phyloP scores from a whole-genome alignment of 2,797 vertebrate species.

The Craterocephalus amniculus region DNA sequence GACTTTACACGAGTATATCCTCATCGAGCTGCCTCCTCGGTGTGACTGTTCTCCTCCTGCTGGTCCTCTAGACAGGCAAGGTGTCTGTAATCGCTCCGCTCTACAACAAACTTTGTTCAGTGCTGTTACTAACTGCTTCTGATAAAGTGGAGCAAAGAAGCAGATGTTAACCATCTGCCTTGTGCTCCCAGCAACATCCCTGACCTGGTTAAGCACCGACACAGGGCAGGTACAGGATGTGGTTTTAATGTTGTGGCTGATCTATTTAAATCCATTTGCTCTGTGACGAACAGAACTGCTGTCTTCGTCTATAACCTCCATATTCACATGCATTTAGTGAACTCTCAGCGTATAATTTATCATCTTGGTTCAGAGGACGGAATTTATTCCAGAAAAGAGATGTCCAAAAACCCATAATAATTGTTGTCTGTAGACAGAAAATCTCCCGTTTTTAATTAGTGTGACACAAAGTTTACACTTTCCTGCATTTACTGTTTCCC shows the following conservation, averaged over 20 bases:
- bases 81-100: constrained; percentile 22
- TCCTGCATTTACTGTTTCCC: neutral
- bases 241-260: neutral
- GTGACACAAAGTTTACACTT: too few species aligned
- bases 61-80: constrained; percentile 46
- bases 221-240: neutral
- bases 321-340: neutral
- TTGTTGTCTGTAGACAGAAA: neutral
- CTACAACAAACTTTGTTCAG: constrained; percentile 2
- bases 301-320: neutral
- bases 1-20: constrained; percentile 39
- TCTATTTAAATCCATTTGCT: neutral
- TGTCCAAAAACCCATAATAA: neutral
- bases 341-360: neutral
- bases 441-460: neutral
- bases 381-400: neutral
- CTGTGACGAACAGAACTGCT: neutral
- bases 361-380: neutral
- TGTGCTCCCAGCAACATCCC: neutral
- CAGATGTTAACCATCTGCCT: neutral
- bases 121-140: neutral
- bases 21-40: constrained; percentile 41
- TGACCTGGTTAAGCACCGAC: neutral
- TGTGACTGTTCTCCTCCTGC: constrained; percentile 35
- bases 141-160: neutral